Evolutionary conservation across 2,888 invertebrate species (phyloP), one percentile per base, ranked within the genome.

Genomic region (Vandiemenella viatica): DNA sequence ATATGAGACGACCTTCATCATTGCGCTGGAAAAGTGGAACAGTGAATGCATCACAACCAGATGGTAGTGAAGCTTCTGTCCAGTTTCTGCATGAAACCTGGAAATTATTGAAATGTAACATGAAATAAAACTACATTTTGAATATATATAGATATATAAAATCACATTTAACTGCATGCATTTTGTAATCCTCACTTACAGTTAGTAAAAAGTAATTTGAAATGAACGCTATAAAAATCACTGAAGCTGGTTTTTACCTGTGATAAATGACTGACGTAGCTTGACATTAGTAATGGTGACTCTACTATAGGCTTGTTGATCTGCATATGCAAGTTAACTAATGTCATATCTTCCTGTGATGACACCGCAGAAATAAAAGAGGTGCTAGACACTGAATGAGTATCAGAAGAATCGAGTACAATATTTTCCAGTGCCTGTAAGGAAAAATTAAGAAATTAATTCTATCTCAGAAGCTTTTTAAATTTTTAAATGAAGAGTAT

Each of bases 301-400:
- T 93, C 90, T 5, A 89, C 82, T 54, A 96, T 95, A 0, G 93
- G 87, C 57, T 79, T 77, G 63, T 89, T 89, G 20, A 91, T 83
- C 70, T 96, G 95, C 79, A 90, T 88, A 61, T 93, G 92, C 15
- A 96, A 72, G 67, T 95, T 92, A 0, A 96, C 89, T 48, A 91
- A 67, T 0, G 89, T 89, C 66, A 89, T 80, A 62, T 91, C 91
- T 67, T 92, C 91, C 64, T 91, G 91, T 10, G 90, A 92, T 1
- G 89, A 92, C 55, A 89, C 81, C 3, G 91, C 92, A 0, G 91
- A 92, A 58, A 84, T 88, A 58, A 88, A 88, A 1, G 87, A 87
- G 1, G 81, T 86, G 20, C 85, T 86, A 1, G 88, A 88, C 16
- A 87, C 75, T 1, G 86, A 87, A 37, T 80, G 81, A 21, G 80